Base-by-base conservation (phyloP, 2,797 vertebrate genomes). In the Phylloscopus collybita region DNA sequence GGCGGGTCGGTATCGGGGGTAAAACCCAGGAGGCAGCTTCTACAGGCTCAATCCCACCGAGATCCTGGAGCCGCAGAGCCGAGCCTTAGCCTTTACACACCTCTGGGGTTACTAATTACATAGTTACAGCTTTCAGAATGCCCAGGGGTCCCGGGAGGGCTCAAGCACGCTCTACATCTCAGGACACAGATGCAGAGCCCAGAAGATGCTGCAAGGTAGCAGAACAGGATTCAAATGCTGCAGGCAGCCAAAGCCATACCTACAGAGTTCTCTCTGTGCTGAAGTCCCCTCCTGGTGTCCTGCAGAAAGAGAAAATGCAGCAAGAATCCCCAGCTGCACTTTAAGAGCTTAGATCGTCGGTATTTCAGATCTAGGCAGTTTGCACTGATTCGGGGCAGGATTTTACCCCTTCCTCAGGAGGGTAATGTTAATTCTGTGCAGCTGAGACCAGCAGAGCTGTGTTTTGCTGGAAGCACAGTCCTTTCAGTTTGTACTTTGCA, bases 121-220 rank as follows among this genome's bases (percentile, higher is more conserved):
- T 22, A 5, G 62, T 22, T 67, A 53, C 5, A 10, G 42, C 27
- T 45, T 65, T 29, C 60, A 4, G 9, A 69, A 5, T 0, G 3
- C 36, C 17, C 22, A 1, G 8, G 4, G 12, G 16, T 34, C 25
- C 9, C 0, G 17, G 10, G 16, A 36, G 13, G 2, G 26, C 65
- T 32, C 9, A 0, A 1, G 61, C 20, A 26, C 44, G n/a, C 27
- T 1, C 16, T 12, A 0, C 73, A 0, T 0, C 3, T 13, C 30
- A 0, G 30, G 25, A 17, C 22, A 15, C 14, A 1, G 38, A 7
- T 1, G 10, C 2, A 8, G 22, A 44, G 10, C 20, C 8, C 51
- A 22, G 42, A 9, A 21, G 25, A 13, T 17, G 23, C 45, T 17
- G 7, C 1, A 2, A 36, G 20, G 38, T 1, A 8, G 30, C 45